Evolutionary conservation across 2,888 invertebrate species (phyloP), one percentile per base, ranked within the genome.

Genomic region (Meiosimyza platycephala): DNA sequence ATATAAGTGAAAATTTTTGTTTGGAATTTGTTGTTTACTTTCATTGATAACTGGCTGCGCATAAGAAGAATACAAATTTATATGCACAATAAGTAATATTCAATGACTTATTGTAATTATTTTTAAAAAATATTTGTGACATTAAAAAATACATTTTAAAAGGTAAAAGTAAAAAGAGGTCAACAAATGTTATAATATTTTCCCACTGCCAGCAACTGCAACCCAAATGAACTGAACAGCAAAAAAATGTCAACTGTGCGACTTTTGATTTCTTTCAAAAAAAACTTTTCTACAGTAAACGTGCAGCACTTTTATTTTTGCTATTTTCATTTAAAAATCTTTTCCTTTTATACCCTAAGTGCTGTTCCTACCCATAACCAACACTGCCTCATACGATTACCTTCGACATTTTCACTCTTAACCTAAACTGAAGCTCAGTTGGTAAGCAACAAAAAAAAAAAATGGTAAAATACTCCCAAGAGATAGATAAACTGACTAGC

Each of bases 351-450:
- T 40, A 33, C n/a, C 48, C 48, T 18, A 13, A 28, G 28, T 64
- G 64, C 28, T 51, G 64, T 22, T 66, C 47, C 67, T 67, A 55
- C 9, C 55, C 9, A 7, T 22, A 4, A 2, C 6, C n/a, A 12
- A 11, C 16, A n/a, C 16, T 59, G 50, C 51, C 68, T 50, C 68
- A 69, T 48, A 60, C 60, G 60, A 50, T 33, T 60, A 51, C 60
- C 69, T 69, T 64, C 55, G 71, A 71, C 71, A 71, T 71, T 71
- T 71, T 63, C 63, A 48, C 60, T 63, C 52, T 63, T 71, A 63
- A 57, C 71, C 71, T 57, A 71, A 63, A 71, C 63, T 63, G 71
- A 60, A 69, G 69, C 52, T 60, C 51, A 60, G 52, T 40, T 50
- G 13, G 55, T 66, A 66, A 47, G 18, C 33, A 47, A 55, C 15